Conservation (phyloP, 92 coral and sea anemone genomes). For the Actinernus sp. region DNA sequence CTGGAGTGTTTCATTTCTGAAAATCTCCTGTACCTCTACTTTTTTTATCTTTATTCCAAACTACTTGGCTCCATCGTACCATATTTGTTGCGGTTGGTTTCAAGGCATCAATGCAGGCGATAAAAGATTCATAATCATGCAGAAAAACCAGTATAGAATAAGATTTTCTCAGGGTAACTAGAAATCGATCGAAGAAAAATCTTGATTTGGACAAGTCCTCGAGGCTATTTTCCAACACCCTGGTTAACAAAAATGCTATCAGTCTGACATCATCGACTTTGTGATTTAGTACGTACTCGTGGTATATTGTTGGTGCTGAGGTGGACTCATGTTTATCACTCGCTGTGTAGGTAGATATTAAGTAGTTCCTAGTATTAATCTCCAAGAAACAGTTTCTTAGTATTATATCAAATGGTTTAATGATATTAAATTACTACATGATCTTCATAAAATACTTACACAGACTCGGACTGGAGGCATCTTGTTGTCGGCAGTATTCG, state of each 20-base stretch:
- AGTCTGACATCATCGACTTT: neutral
- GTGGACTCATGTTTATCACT: no score
- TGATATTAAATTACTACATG: no score
- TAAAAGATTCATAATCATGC: neutral
- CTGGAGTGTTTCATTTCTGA: conserved; percentile 3
- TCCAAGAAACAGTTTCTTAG: no score
- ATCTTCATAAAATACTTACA: no score
- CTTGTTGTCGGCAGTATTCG: no score
- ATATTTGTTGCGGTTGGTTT: conserved; percentile 9
- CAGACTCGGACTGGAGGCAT: neutral
- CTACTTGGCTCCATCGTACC: conserved; percentile 12
- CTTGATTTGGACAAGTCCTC: neutral
- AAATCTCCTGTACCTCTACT: neutral
- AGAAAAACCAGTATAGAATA: neutral
- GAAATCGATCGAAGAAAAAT: neutral
- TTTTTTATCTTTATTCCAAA: conserved; percentile 1
- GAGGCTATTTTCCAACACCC: neutral
- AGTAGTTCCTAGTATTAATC: no score
- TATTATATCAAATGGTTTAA: no score
- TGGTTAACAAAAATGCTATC: neutral
- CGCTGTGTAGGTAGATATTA: no score
- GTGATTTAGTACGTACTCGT: neutral
- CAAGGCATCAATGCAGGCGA: no score
- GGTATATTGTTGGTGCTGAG: conserved; percentile 4
- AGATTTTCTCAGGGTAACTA: neutral